phyloP scores from a whole-genome alignment of 2,888 invertebrate species.

The Lapara coniferarum region DNA sequence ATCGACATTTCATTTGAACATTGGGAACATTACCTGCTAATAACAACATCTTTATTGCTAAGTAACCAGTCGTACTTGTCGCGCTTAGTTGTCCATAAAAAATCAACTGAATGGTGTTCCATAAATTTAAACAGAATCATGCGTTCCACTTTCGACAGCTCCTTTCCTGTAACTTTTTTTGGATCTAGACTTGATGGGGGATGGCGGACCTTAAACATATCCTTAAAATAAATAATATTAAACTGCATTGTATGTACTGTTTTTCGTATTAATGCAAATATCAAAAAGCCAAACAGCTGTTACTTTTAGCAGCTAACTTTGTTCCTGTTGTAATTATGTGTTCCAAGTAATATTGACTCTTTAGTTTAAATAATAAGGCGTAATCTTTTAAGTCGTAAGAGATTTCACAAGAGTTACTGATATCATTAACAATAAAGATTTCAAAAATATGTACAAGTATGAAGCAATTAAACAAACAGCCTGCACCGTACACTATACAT shows the following conservation, averaged over 20 bases:
- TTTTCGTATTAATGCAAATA: not conserved
- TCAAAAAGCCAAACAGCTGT: not conserved
- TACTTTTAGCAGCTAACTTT: not conserved
- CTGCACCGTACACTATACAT: not conserved
- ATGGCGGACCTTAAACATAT: constrained; percentile 62
- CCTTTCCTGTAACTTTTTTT: constrained; percentile 71
- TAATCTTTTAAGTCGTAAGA: too few relatives aligned
- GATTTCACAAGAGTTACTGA: too few relatives aligned
- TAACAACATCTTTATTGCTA: constrained; percentile 78
- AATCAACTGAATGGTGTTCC: constrained; percentile 91
- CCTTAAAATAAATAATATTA: constrained; percentile 16
- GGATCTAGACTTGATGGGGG: constrained; percentile 69
- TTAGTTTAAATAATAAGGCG: too few relatives aligned
- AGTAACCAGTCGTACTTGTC: constrained; percentile 90
- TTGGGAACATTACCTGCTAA: constrained; percentile 69
- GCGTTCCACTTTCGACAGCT: constrained; percentile 86
- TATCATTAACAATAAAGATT: too few relatives aligned
- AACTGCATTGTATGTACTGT: not conserved
- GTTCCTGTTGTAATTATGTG: too few relatives aligned
- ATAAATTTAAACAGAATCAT: constrained; percentile 90
- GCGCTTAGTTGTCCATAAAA: constrained; percentile 94
- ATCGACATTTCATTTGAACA: not conserved
- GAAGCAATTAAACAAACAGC: too few relatives aligned
- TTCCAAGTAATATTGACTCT: too few relatives aligned
- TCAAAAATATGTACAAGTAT: too few relatives aligned